Evolutionary conservation across 1,140 invertebrate genomes (phyloP).

Genomic region (Drosophila quadrilineata): DNA sequence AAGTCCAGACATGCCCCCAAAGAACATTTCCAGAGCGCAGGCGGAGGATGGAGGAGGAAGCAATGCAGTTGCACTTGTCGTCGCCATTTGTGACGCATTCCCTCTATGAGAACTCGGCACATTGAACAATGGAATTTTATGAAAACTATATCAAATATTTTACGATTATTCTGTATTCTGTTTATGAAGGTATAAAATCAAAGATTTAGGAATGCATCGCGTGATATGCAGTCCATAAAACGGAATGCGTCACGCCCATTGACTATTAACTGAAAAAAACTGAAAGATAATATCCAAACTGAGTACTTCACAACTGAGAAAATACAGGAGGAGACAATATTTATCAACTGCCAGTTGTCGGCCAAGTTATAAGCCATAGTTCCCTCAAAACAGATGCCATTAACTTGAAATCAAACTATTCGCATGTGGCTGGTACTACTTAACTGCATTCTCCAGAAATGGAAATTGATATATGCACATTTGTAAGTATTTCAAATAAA

Average conservation of each 20-base stretch:
- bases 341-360: neutral
- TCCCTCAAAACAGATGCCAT: too few relatives aligned
- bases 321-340: conserved; percentile 1
- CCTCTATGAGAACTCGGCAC: conserved; percentile 9
- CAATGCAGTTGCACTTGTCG: conserved; percentile 8
- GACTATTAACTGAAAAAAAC: neutral
- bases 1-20: conserved; percentile 26
- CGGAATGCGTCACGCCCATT: neutral
- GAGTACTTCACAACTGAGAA: conserved; percentile 9
- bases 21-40: neutral
- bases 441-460: conserved; percentile 4
- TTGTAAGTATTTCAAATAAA: too few relatives aligned
- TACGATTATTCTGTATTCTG: too few relatives aligned
- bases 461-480: neutral
- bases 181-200: conserved; percentile 17
- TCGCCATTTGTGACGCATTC: conserved; percentile 31
- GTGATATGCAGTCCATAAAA: conserved; percentile 13
- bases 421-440: neutral
- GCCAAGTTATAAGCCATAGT: neutral
- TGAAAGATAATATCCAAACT: conserved; percentile 9
- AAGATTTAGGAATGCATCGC: conserved; percentile 4
- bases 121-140: conserved; percentile 24
- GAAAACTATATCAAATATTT: conserved; percentile 1
- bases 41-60: neutral
- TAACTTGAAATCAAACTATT: too few relatives aligned